Evolutionary conservation across 2,113 vertebrate genomes (phyloP).

Genomic region (Pomatostomus ruficeps): DNA sequence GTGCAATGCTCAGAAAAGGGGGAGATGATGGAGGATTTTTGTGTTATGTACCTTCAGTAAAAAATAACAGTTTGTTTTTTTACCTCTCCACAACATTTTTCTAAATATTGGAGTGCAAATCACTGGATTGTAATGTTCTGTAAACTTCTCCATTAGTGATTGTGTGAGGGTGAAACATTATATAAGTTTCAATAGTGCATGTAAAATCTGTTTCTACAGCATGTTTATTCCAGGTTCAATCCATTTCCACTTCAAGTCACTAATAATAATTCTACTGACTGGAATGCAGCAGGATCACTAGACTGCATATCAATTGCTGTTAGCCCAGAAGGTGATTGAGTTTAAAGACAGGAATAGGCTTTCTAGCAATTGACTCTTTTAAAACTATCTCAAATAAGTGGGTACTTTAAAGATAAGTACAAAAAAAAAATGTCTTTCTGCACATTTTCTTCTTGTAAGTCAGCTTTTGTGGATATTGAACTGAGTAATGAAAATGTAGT

Average conservation of each 20-base stretch:
- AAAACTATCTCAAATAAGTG: background rate
- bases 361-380: background rate
- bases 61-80: background rate
- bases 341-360: background rate
- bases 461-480: background rate
- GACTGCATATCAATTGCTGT: background rate
- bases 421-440: background rate
- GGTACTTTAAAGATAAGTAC: background rate
- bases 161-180: background rate
- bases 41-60: background rate
- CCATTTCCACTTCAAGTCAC: background rate
- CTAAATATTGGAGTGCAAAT: background rate
- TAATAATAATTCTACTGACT: background rate
- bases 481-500: background rate
- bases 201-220: background rate
- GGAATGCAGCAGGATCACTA: background rate
- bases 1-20: background rate
- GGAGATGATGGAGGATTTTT: background rate
- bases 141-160: background rate
- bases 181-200: background rate
- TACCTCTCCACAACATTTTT: background rate
- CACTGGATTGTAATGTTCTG: background rate
- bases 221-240: background rate
- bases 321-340: background rate
- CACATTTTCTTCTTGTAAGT: background rate